phyloP scores from a whole-genome alignment of 2,797 vertebrate genomes.

The Valencia hispanica region DNA sequence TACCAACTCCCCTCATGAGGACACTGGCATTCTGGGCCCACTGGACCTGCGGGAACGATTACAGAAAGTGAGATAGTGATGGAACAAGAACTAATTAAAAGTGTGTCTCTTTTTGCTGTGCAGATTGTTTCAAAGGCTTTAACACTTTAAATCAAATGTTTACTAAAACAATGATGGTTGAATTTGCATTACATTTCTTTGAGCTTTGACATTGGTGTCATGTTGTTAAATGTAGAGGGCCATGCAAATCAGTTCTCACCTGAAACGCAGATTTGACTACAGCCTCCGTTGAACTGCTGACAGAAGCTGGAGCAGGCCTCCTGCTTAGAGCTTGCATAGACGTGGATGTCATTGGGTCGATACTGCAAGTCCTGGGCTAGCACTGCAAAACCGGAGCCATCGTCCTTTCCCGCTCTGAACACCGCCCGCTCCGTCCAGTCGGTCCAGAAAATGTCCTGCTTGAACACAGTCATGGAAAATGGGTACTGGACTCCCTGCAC shows the following conservation, averaged over 20 bases:
- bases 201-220: background rate
- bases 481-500: slow-evolving; percentile 82
- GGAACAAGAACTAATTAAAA: slow-evolving; percentile 19
- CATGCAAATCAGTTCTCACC: slow-evolving; percentile 74
- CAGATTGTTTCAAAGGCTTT: background rate
- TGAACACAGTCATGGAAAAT: slow-evolving; percentile 87
- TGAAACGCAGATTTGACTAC: slow-evolving; percentile 91
- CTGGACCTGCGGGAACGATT: slow-evolving; percentile 81
- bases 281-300: slow-evolving; percentile 92
- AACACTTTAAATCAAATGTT: background rate
- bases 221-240: background rate
- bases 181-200: background rate
- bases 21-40: slow-evolving; percentile 93
- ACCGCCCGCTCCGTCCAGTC: slow-evolving; percentile 86
- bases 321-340: slow-evolving; percentile 83
- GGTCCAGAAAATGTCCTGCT: slow-evolving; percentile 94
- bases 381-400: slow-evolving; percentile 85
- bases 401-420: slow-evolving; percentile 90
- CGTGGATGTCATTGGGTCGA: slow-evolving; percentile 86
- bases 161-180: background rate
- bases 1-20: slow-evolving; percentile 90
- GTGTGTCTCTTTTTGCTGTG: background rate
- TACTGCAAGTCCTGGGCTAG: slow-evolving; percentile 81
- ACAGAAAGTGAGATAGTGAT: slow-evolving; percentile 5
- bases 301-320: slow-evolving; percentile 88